A percentile compares a stretch with the other conserved stretches of the same genome.
Evolutionary conservation across 2,113 vertebrate genomes (phyloP).

Genomic region (Saguinus imperator): DNA sequence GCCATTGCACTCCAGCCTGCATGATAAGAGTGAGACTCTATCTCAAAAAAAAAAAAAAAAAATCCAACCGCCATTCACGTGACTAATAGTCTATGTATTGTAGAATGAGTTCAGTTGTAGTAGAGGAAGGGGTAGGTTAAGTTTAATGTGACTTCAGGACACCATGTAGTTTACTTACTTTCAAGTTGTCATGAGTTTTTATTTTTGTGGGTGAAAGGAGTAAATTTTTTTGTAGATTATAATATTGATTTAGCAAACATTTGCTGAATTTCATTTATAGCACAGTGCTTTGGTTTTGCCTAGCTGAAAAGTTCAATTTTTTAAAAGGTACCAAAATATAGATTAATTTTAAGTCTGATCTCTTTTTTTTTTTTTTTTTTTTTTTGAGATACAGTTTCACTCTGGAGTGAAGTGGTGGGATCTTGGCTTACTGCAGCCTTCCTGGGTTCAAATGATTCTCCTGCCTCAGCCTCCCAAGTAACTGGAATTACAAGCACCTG

Average conservation of each 20-base stretch:
- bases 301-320: background rate
- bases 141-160: background rate
- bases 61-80: background rate
- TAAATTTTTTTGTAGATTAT: background rate
- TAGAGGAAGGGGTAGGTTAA: background rate
- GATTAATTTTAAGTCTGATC: conserved; percentile 4
- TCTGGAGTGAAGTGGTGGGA: no score
- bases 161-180: background rate
- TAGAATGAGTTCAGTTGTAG: background rate
- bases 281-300: background rate
- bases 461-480: no score
- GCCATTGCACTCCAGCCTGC: no score
- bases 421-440: no score
- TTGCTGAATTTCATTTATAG: background rate
- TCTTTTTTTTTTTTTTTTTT: no score
- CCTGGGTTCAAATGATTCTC: background rate
- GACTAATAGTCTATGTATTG: background rate
- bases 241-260: background rate
- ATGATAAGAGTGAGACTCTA: no score
- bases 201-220: background rate
- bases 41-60: background rate
- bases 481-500: no score
- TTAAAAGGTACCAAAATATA: background rate
- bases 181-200: background rate
- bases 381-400: no score